Conservation (phyloP, 2,113 vertebrate genomes). For the Platycercus adscitus region DNA sequence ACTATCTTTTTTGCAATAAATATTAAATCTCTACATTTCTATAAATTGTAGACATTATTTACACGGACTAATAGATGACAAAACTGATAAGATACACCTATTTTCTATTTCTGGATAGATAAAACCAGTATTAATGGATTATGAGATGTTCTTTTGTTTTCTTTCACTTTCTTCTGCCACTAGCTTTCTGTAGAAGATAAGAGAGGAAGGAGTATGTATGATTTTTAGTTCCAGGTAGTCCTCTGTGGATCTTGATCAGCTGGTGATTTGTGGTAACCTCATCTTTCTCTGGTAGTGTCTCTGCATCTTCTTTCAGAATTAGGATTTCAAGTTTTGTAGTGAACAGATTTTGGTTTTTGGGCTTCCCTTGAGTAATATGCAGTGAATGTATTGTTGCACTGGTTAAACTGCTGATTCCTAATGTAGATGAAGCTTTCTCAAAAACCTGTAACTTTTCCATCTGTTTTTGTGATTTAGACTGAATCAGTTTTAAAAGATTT, state of each 20-base stretch:
- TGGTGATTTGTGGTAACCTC: conserved; percentile 30
- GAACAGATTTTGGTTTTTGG: conserved; percentile 15
- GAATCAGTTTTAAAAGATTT: not conserved
- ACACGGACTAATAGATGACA: not conserved
- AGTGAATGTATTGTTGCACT: conserved; percentile 1
- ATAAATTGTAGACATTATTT: not conserved
- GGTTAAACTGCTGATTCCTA: conserved; percentile 3
- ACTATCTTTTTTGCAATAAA: not conserved
- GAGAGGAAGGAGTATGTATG: conserved; percentile 36
- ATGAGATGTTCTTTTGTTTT: conserved; percentile 21
- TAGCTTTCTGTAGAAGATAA: conserved; percentile 35
- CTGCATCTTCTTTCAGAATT: conserved; percentile 26
- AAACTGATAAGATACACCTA: not conserved
- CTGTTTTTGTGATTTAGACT: not conserved
- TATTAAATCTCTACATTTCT: not conserved
- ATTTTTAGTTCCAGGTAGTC: conserved; percentile 58
- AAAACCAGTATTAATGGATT: not conserved
- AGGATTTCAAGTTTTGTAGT: conserved; percentile 24
- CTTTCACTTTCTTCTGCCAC: conserved; percentile 19
- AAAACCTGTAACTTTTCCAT: not conserved
- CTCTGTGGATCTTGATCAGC: conserved; percentile 19
- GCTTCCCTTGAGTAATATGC: not conserved
- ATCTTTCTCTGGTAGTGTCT: conserved; percentile 22
- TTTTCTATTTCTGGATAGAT: not conserved
- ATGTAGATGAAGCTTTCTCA: not conserved